Conservation (phyloP, 2,113 vertebrate genomes). For the Apteryx owenii region DNA sequence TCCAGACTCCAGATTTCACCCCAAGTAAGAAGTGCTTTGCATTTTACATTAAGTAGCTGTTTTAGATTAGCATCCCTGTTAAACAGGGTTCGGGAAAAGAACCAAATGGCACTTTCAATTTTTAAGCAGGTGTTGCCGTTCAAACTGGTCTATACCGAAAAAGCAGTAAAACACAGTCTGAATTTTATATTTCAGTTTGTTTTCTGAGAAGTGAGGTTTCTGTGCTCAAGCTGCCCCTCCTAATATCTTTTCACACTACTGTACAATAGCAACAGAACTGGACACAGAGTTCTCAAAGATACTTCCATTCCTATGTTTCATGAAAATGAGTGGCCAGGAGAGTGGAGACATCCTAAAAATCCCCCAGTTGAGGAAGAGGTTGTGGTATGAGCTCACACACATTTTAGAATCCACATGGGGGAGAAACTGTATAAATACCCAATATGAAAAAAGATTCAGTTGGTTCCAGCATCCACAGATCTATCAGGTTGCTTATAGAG, state of each 20-base stretch:
- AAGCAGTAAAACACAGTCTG: neutral
- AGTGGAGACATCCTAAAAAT: no score
- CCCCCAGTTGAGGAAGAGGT: neutral
- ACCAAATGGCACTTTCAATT: neutral
- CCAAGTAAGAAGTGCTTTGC: neutral
- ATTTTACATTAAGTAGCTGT: neutral
- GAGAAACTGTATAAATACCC: neutral
- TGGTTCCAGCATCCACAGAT: neutral
- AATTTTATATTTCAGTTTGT: neutral
- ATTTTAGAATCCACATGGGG: neutral
- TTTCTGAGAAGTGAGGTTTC: neutral
- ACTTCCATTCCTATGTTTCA: neutral
- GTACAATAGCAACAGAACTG: neutral
- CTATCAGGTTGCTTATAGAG: neutral
- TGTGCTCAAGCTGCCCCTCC: neutral
- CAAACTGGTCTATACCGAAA: neutral
- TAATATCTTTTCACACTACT: neutral
- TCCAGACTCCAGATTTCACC: neutral
- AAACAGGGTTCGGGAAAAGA: neutral
- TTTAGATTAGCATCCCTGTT: neutral
- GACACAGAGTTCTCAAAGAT: neutral
- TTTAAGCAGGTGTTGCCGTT: neutral
- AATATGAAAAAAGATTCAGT: neutral
- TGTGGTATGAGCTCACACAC: neutral
- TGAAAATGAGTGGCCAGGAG: neutral